phyloP scores from a whole-genome alignment of 2,797 vertebrate species.

The Valencia hispanica region DNA sequence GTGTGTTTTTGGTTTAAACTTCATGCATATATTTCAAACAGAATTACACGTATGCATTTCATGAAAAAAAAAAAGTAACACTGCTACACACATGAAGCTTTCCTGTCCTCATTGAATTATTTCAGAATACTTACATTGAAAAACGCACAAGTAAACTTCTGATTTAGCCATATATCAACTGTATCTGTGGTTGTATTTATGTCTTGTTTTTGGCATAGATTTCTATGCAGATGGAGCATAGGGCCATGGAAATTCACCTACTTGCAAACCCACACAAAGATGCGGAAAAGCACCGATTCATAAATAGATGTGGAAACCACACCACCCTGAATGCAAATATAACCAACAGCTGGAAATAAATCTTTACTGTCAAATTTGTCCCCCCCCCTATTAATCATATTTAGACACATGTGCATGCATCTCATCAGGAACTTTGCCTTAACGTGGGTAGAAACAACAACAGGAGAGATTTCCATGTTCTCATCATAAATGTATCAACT shows the following conservation, averaged over 20 bases:
- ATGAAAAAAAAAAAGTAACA: slow-evolving; percentile 17
- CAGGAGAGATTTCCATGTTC: not conserved
- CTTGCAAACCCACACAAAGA: not conserved
- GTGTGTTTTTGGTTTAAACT: slow-evolving; percentile 5
- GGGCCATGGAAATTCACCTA: slow-evolving; percentile 8
- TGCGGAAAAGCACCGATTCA: not conserved
- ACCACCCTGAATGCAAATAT: not conserved
- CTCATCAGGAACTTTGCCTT: too few relatives aligned
- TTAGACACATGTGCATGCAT: not conserved
- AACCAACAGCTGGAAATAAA: not conserved
- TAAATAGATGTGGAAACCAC: slow-evolving; percentile 3
- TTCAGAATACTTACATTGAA: slow-evolving; percentile 1
- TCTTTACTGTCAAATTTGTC: not conserved
- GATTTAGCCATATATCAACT: slow-evolving; percentile 32
- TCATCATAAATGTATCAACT: not conserved
- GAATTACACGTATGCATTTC: slow-evolving; percentile 7
- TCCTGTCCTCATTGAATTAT: not conserved
- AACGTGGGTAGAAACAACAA: not conserved
- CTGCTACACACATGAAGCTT: slow-evolving; percentile 9
- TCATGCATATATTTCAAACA: slow-evolving; percentile 21
- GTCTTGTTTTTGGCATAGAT: slow-evolving; percentile 42
- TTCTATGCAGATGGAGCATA: slow-evolving; percentile 21
- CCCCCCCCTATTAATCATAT: not conserved
- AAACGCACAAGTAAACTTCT: slow-evolving; percentile 26
- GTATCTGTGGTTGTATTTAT: slow-evolving; percentile 52